Percentiles rank a stretch among this genome's conserved stretches.
Evolutionary conservation across 2,113 vertebrate species (phyloP).

Genomic region (Casuarius casuarius): DNA sequence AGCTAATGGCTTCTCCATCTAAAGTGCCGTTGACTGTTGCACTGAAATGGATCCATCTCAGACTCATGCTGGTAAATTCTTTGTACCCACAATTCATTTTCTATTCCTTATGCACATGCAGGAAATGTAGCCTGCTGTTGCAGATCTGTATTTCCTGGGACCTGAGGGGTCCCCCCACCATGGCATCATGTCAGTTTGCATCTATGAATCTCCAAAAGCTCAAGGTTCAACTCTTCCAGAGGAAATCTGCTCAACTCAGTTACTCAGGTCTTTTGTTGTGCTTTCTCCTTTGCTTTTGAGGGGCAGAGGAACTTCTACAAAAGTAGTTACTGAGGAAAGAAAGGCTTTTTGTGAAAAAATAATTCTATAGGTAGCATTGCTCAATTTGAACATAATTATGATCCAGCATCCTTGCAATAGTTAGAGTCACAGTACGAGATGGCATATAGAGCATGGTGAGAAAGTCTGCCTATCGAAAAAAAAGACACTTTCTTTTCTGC

Average conservation of each 20-base stretch:
- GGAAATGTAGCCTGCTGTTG: not conserved
- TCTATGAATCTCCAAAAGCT: not conserved
- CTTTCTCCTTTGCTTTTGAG: not conserved
- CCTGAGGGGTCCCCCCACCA: fast-evolving
- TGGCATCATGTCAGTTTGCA: fast-evolving
- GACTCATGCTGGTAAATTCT: not conserved
- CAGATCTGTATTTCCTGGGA: not conserved
- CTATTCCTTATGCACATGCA: not conserved
- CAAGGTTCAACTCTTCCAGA: not conserved
- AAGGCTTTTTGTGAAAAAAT: not conserved
- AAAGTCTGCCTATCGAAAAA: not conserved
- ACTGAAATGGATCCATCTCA: not conserved
- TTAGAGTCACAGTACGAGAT: not conserved
- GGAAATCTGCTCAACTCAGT: not conserved
- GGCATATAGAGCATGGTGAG: not conserved
- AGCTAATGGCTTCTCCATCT: not conserved
- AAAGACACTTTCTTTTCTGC: not conserved
- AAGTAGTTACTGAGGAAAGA: not conserved
- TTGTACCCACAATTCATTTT: not conserved
- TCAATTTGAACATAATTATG: not conserved
- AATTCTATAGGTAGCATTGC: not conserved
- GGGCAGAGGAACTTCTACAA: not conserved
- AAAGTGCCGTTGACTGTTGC: not conserved
- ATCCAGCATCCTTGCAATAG: not conserved
- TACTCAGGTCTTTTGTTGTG: not conserved